phyloP scores from a whole-genome alignment of 2,888 invertebrate genomes.

The Dasypogon diadema region DNA sequence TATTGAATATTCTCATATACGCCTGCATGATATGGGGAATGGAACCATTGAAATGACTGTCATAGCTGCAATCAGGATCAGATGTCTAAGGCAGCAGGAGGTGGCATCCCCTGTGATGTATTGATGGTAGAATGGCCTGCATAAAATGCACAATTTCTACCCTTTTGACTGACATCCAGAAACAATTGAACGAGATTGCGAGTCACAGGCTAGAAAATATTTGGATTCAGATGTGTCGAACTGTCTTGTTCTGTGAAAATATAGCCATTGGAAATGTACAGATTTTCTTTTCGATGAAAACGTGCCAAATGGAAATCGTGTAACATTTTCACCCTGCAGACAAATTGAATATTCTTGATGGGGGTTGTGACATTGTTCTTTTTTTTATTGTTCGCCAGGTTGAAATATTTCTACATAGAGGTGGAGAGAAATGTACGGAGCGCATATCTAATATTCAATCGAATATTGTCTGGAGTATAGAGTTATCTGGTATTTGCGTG shows the following conservation, averaged over 20 bases:
- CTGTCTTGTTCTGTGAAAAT: too few relatives aligned
- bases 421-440: neutral
- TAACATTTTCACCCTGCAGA: neutral
- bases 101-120: neutral
- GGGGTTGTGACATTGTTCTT: neutral
- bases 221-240: too few relatives aligned
- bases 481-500: neutral
- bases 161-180: too few relatives aligned
- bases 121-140: too few relatives aligned
- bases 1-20: neutral
- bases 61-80: neutral
- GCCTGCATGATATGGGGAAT: neutral
- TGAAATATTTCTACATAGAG: neutral
- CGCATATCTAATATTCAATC: neutral
- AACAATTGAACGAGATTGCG: too few relatives aligned
- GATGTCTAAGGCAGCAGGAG: neutral
- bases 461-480: neutral
- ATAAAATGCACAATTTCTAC: too few relatives aligned
- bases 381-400: neutral
- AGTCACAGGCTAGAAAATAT: too few relatives aligned
- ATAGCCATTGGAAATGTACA: too few relatives aligned
- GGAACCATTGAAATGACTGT: neutral
- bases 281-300: too few relatives aligned
- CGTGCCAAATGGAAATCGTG: too few relatives aligned
- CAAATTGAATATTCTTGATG: conserved; percentile 4